Base-by-base conservation (phyloP, 2,888 invertebrate genomes). In the Glyphotaelius pellucidus region DNA sequence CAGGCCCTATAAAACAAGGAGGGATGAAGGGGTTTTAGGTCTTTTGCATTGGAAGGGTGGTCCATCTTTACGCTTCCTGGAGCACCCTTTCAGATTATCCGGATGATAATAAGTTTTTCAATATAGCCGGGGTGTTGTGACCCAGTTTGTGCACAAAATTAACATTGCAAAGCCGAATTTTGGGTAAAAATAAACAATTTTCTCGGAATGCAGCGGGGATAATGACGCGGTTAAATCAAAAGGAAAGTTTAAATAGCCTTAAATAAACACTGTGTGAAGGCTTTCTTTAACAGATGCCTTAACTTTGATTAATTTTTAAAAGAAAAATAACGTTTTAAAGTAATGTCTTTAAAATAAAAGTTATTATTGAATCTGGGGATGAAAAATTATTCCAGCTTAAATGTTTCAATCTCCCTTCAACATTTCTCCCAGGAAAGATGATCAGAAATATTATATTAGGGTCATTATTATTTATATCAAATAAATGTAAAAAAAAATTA, bases 151-250 rank as follows among this genome's bases (percentile, higher is more conserved):
- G 83, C 83, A 38, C 25, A 7, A 35, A 83, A 35, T 83, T 83
- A 35, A 35, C 83, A 83, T 35, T 35, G 25, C 32, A 35, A 38
- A 32, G 83, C 2, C 35, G 32, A 35, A 83, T 35, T 83, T 83
- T 35, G 83, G 83, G 35, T 38, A 83, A 83, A 83, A 83, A 83
- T 83, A 83, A 83, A 83, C 83, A 83, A 83, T 83, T 35, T 35
- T 11, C 19, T 9, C 32, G 9, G 25, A 83, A 83, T 83, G 83
- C 83, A 83, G 35, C 19, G 83, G 83, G 30, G 31, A 32, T 31
- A 5, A 25, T 25, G 67, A 67, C 67, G 67, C n/a, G 32, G 25
- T 25, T 83, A 83, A 83, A 35, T 38, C 83, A 38, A 83, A 25
- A 42, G 32, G 25, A 83, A 83, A 83, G 83, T 83, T 83, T 83